phyloP scores from a whole-genome alignment of 2,888 invertebrate species.

The Euzophera pinguis region DNA sequence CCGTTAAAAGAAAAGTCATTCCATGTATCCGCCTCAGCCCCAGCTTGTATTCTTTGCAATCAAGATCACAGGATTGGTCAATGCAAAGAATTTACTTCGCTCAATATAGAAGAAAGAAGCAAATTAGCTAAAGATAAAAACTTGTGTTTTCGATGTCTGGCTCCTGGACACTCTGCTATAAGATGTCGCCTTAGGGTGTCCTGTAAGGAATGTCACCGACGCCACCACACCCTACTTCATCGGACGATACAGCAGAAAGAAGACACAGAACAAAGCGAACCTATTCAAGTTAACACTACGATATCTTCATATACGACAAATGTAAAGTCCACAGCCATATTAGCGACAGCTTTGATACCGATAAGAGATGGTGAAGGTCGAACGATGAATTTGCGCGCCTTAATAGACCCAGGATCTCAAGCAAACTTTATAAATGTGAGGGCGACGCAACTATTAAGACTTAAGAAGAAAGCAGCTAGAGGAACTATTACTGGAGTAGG shows the following conservation, averaged over 20 bases:
- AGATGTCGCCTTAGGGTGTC: constrained; percentile 20
- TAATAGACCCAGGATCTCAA: constrained; percentile 23
- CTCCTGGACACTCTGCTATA: constrained; percentile 20
- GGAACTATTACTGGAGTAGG: constrained; percentile 14
- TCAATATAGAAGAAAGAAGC: constrained; percentile 20
- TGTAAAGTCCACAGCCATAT: constrained; percentile 15
- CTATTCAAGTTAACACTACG: constrained; percentile 14
- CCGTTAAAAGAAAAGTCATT: constrained; percentile 1
- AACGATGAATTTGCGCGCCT: constrained; percentile 14
- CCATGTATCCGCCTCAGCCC: constrained; percentile 11
- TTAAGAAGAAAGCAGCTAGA: constrained; percentile 12
- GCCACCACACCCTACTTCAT: constrained; percentile 27
- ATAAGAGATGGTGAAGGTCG: constrained; percentile 16
- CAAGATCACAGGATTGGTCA: constrained; percentile 24
- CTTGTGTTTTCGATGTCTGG: constrained; percentile 20
- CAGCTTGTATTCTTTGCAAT: constrained; percentile 17
- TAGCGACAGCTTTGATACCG: constrained; percentile 26
- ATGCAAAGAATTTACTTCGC: constrained; percentile 24
- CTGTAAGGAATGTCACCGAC: constrained; percentile 24
- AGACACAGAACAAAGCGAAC: constrained; percentile 10
- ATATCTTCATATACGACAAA: constrained; percentile 18
- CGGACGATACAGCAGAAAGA: constrained; percentile 7
- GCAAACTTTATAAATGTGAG: constrained; percentile 22
- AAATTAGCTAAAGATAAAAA: constrained; percentile 20
- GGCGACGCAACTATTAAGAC: constrained; percentile 20